A percentile compares a stretch with the other conserved stretches of the same genome.
Evolutionary conservation across 2,113 vertebrate genomes (phyloP).

Genomic region (Murina feae): DNA sequence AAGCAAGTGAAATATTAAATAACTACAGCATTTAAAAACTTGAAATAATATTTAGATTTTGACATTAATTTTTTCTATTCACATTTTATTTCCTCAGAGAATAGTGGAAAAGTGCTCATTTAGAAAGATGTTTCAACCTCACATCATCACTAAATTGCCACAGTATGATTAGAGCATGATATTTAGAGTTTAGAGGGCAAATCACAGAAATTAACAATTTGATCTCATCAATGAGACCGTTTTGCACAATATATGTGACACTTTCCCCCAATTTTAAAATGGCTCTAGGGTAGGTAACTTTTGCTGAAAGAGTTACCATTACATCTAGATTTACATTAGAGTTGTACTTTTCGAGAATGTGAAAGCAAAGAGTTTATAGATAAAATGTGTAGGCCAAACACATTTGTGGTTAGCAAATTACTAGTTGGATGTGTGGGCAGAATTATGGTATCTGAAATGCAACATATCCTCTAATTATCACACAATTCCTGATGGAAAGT

Average conservation of each 20-base stretch:
- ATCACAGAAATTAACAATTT: background rate
- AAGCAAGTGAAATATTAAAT: constrained; percentile 42
- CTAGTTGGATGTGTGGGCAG: constrained; percentile 32
- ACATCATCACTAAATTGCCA: constrained; percentile 15
- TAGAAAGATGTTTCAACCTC: background rate
- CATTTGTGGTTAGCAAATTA: constrained; percentile 63
- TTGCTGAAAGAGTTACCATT: background rate
- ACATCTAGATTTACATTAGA: background rate
- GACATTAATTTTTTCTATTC: constrained; percentile 29
- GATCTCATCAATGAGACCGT: background rate
- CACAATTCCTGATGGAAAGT: constrained; percentile 59
- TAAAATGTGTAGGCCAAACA: constrained; percentile 52
- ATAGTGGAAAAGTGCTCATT: background rate
- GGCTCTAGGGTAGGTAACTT: background rate
- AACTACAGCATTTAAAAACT: constrained; percentile 52
- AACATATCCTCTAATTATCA: constrained; percentile 69
- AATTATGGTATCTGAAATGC: constrained; percentile 54
- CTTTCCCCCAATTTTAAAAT: background rate
- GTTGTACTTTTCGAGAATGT: constrained; percentile 9
- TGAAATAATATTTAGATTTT: constrained; percentile 58
- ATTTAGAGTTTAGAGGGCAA: background rate
- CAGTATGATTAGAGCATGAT: background rate
- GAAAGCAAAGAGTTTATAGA: constrained; percentile 41
- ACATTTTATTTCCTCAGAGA: constrained; percentile 18
- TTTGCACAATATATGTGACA: background rate